phyloP scores from a whole-genome alignment of 1,140 invertebrate species.

The Trichonephila clavata region DNA sequence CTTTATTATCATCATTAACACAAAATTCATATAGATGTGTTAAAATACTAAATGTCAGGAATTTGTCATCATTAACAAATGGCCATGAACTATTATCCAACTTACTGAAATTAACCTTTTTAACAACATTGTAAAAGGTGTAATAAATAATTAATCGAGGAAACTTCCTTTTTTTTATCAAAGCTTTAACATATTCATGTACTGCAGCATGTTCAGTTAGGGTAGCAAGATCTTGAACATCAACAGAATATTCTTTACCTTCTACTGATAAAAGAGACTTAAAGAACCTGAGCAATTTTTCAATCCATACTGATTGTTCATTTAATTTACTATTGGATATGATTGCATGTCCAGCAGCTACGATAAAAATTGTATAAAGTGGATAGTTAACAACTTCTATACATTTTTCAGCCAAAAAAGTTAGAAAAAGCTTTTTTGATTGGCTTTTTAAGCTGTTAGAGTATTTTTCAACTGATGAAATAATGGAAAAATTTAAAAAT shows the following conservation, averaged over 20 bases:
- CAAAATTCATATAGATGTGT: constrained; percentile 48
- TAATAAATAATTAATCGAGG: not conserved
- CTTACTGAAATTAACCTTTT: not conserved
- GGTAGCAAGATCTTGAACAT: not conserved
- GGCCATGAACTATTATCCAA: not conserved
- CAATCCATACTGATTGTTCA: not conserved
- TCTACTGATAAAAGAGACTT: not conserved
- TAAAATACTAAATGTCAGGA: not conserved
- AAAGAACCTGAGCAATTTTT: not conserved
- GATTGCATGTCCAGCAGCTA: not conserved
- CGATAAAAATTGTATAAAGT: not conserved
- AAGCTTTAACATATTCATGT: not conserved
- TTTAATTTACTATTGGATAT: not conserved
- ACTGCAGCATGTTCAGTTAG: not conserved
- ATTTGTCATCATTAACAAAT: not conserved
- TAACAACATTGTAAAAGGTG: not conserved
- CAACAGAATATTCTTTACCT: not conserved
- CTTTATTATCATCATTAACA: not conserved
- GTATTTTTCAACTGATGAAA: constrained; percentile 34
- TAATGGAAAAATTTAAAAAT: not conserved
- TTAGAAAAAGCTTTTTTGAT: constrained; percentile 1
- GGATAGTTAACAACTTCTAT: no score
- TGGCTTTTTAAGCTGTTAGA: not conserved
- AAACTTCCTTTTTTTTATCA: not conserved
- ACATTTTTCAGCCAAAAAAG: not conserved